Percentiles rank a stretch among this genome's conserved stretches.
Conservation (phyloP, 2,797 vertebrate genomes). For the Melopsittacus undulatus region DNA sequence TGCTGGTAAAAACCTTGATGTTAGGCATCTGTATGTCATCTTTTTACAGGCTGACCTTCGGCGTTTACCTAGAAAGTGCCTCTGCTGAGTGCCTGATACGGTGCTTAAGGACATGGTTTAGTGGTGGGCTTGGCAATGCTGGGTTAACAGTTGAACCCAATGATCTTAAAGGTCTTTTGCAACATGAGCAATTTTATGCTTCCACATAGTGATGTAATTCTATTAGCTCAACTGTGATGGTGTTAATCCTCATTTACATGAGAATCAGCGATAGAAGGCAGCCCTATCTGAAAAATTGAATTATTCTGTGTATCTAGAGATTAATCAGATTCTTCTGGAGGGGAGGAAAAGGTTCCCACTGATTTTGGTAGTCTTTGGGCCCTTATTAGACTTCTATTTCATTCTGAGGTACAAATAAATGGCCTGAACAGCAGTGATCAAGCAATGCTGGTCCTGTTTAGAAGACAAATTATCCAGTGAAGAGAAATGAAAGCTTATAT, state of each 20-base stretch:
- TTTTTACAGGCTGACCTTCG: neutral
- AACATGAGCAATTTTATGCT: neutral
- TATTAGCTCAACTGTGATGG: neutral
- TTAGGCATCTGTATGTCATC: too few species aligned
- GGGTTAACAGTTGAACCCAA: neutral
- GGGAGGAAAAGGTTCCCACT: neutral
- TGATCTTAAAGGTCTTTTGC: neutral
- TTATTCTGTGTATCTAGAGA: neutral
- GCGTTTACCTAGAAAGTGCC: neutral
- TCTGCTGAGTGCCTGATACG: neutral
- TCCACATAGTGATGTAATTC: neutral
- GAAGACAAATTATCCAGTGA: neutral
- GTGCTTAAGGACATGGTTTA: neutral
- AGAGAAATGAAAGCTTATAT: conserved; percentile 21
- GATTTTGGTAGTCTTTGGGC: neutral
- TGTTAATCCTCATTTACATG: neutral
- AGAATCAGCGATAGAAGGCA: neutral
- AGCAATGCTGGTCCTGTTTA: neutral
- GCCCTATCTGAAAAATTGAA: neutral
- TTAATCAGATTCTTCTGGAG: neutral
- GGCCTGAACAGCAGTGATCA: neutral
- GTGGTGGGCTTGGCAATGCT: neutral
- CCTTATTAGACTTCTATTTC: neutral
- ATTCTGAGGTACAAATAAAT: conserved; percentile 14
- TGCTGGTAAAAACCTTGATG: neutral